These are phyloP conservation scores for Myripristis murdjan DNA, from an alignment of 2,797 vertebrate genomes.

Conservation along the genomic window DNA sequence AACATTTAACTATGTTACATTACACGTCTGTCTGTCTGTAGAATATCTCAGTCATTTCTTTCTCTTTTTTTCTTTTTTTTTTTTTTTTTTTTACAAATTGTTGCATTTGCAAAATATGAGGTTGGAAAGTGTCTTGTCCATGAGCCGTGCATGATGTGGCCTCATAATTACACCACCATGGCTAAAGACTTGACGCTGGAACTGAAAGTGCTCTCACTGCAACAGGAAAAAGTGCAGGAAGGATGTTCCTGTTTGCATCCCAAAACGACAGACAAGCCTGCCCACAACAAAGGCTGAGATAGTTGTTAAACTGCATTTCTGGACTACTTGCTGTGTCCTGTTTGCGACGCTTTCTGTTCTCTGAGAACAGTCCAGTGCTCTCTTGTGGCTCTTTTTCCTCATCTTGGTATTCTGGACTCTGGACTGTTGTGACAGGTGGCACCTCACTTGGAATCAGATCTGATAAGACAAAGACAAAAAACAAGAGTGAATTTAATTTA, in stretches of 20 bases:
- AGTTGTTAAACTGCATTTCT: conserved; percentile 15
- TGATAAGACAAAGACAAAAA: conserved; percentile 16
- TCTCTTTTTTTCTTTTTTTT: too few relatives aligned
- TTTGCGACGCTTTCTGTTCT: conserved; percentile 3
- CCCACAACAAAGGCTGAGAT: conserved; percentile 7
- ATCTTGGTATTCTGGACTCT: too few relatives aligned
- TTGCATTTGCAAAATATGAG: conserved; percentile 36
- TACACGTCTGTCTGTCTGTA: too few relatives aligned
- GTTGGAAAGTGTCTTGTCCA: conserved; percentile 23
- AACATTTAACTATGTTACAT: too few relatives aligned
- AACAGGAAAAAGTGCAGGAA: conserved; percentile 15
- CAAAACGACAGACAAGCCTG: conserved; percentile 19
- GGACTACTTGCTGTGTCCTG: conserved; percentile 3
- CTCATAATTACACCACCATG: conserved; percentile 33
- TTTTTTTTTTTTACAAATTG: neutral
- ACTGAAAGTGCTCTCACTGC: conserved; percentile 8
- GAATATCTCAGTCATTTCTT: too few relatives aligned
- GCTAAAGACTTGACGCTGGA: conserved; percentile 20
- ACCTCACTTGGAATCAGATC: conserved; percentile 21
- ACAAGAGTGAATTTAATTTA: conserved; percentile 2
- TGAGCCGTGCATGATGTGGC: conserved; percentile 23
- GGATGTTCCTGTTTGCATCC: conserved; percentile 20
- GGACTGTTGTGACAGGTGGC: neutral
- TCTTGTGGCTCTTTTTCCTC: too few relatives aligned
- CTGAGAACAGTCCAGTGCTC: conserved; percentile 18